Base-by-base conservation (phyloP, 2,113 vertebrate species). In the Microcebus griseorufus region DNA sequence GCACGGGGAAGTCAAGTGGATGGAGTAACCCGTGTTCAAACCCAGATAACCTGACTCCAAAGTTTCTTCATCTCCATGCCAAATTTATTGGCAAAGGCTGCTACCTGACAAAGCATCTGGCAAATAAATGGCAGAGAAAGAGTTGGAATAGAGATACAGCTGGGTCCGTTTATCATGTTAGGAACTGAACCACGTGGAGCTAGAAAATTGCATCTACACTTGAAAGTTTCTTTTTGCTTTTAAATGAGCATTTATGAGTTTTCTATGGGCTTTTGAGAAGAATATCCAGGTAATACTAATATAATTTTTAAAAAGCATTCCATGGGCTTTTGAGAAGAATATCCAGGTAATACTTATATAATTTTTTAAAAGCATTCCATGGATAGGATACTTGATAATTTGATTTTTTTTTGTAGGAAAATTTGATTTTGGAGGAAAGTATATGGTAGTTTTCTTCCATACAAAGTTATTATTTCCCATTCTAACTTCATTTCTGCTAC, bases 1-100 rank as follows among this genome's bases (percentile, higher is more conserved):
- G 32, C 11, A 2, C 0, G 0, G 32, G 34, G 25, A 45, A 10
- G 29, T 29, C 20, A 55, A 6, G 55, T 18, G 16, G 14, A 3
- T 29, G 29, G 39, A 80, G 88, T 94, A 18, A 11, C 39, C 45
- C 3, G 0, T 18, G 20, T 70, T 80, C 16, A 62, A 70, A 86
- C 58, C 58, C 1, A 45, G 82, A 45, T 13, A 32, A 9, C 23
- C 37, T 23, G 45, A 88, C 60, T 65, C 20, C 8, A 23, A 37
- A 65, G 48, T 18, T 25, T 93, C 48, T 53, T 76, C 23, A 51
- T 9, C 12, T 4, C 6, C 34, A 34, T 12, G 83, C 78, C 13
- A n/a, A 10, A 7, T 32, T 84, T 23, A 17, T 22, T 25, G n/a
- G 9, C 3, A 8, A 9, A 62, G 72, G 32, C 32, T 48, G 53